Evolutionary conservation across 2,888 invertebrate species (phyloP), one percentile per base, ranked within the genome.

Genomic region (Sisyra nigra): DNA sequence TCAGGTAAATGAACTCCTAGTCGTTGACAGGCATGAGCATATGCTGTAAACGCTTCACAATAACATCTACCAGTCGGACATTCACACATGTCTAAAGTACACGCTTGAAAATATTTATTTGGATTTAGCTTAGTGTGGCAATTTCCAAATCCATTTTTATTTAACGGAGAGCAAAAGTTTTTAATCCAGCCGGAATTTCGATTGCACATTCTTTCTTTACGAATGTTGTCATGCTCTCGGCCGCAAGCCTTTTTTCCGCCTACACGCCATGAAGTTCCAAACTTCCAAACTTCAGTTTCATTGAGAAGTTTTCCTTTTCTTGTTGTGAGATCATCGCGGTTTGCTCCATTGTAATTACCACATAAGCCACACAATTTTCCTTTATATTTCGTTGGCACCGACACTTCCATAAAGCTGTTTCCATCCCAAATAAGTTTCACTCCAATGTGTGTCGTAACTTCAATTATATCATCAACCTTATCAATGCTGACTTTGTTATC

Each of bases 351-450:
- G 63, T 85, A 96, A 59, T 94, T 94, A 1, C 96, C 96, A 57
- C 96, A 96, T 13, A 96, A 66, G 10, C 96, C 96, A 57, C 93
- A 93, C 45, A 92, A 61, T 53, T 76, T 76, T 45, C 72, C 74
- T 59, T 78, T 85, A 65, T 76, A 87, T 42, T 64, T 68, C 54
- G 77, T 76, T 3, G 88, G 83, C 10, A 89, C 85, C 0, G 73
- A 70, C 1, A 82, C 72, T 66, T 96, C 93, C 46, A 93, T 67
- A 57, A 91, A 92, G 53, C 91, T 89, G 52, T 83, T 83, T 2
- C 93, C 92, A 56, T 92, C 91, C 94, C 94, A 96, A 31, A 87
- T 68, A 48, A 96, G 70, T 55, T 81, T 80, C 17, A 94, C 67
- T 1, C 91, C 92, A 51, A 85, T 72, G 32, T 74, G 67, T 2